Base-by-base conservation (phyloP, 2,888 invertebrate species). In the Apomyelois bistriatella region DNA sequence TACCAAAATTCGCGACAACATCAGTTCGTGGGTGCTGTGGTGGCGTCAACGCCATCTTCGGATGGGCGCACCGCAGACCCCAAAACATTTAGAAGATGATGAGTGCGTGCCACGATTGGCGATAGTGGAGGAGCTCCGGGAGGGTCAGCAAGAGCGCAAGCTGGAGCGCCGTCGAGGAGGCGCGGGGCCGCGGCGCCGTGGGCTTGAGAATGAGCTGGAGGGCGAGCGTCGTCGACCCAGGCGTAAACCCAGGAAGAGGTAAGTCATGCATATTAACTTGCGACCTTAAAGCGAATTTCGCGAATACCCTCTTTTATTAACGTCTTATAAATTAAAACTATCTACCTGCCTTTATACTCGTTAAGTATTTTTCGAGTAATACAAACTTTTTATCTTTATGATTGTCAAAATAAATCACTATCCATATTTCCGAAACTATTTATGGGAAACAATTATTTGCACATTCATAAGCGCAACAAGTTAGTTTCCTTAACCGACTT, bases 1-100 rank as follows among this genome's bases (percentile, higher is more conserved):
- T 64, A 64, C 65, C 89, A 88, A 85, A 72, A 89, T 89, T 89
- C 89, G 89, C 71, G 87, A 87, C 69, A 86, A 84, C 70, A 79
- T 87, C 76, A 84, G 82, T 63, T 84, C 83, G 82, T 89, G 89
- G 89, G 86, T 87, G 70, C 81, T 88, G 88, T 86, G 89, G 89
- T 85, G 87, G 87, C 87, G 88, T 80, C 80, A 83, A 72, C 82
- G 85, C 72, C 87, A 81, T 85, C 83, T 85, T 81, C 81, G 85
- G 84, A 85, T 86, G 85, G 87, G 88, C 85, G 87, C 87, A 75
- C 87, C 89, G 84, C 88, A 85, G 84, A 83, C 85, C 80, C 88
- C 85, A 52, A 86, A 81, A 70, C 76, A 70, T 53, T 79, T 86
- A 55, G 85, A 85, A 56, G 85, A 85, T 50, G 84, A 88, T 81